phyloP scores from a whole-genome alignment of 2,113 vertebrate species.

The Struthidea cinerea region DNA sequence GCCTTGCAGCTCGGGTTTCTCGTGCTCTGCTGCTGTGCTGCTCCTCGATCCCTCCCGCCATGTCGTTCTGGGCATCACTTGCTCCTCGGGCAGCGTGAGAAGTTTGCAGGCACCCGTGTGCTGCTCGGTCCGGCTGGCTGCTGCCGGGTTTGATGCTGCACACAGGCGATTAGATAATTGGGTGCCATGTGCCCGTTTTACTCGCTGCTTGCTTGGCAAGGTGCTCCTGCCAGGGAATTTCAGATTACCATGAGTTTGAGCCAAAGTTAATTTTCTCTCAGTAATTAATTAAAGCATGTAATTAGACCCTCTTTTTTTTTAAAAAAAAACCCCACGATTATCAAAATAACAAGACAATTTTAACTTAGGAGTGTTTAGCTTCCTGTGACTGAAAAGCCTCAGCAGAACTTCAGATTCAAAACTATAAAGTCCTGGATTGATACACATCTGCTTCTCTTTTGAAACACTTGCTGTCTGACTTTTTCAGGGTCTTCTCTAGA shows the following conservation, averaged over 20 bases:
- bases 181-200: rapidly evolving
- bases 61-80: rapidly evolving
- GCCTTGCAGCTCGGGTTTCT: rapidly evolving
- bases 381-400: not conserved
- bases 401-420: not conserved
- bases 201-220: not conserved
- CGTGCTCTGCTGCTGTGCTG: not conserved
- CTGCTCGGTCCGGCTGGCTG: not conserved
- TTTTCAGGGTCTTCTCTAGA: not conserved
- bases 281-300: not conserved
- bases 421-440: rapidly evolving
- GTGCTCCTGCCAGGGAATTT: not conserved
- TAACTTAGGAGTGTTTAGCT: not conserved
- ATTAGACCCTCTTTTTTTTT: not conserved
- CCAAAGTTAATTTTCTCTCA: not conserved
- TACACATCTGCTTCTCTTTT: not conserved
- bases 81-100: rapidly evolving
- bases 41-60: not conserved
- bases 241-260: rapidly evolving
- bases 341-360: not conserved
- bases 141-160: rapidly evolving
- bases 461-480: not conserved
- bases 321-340: not conserved
- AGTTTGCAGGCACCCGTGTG: rapidly evolving
- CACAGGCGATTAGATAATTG: rapidly evolving